phyloP scores from a whole-genome alignment of 2,113 vertebrate genomes.

The Pseudopodoces humilis region DNA sequence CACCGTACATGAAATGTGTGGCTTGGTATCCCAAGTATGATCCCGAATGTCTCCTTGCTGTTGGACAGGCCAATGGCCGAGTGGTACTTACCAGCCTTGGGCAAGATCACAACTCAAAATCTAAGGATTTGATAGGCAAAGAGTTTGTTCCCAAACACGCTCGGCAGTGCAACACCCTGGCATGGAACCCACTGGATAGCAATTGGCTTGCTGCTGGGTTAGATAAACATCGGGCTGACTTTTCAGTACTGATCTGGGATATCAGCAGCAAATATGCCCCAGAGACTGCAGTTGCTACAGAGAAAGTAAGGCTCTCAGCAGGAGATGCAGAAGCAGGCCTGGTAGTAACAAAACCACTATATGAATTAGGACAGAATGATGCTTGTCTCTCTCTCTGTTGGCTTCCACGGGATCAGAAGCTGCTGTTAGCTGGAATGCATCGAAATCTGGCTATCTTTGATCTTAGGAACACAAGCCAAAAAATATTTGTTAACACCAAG shows the following conservation, averaged over 20 bases:
- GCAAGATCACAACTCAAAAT: slow-evolving; percentile 95
- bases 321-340: slow-evolving; percentile 84
- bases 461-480: slow-evolving; percentile 95
- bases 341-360: slow-evolving; percentile 93
- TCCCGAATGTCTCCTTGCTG: slow-evolving; percentile 93
- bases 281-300: slow-evolving; percentile 80
- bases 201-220: slow-evolving; percentile 94
- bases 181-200: slow-evolving; percentile 95
- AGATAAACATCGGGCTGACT: slow-evolving; percentile 96
- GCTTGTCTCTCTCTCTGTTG: slow-evolving; percentile 98
- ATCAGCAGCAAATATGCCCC: slow-evolving; percentile 93
- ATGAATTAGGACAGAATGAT: slow-evolving; percentile 95
- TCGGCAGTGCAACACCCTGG: slow-evolving; percentile 94
- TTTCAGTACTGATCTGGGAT: slow-evolving; percentile 97
- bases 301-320: slow-evolving; percentile 89
- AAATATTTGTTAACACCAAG: slow-evolving; percentile 98
- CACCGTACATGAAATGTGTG: slow-evolving; percentile 98
- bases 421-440: slow-evolving; percentile 96
- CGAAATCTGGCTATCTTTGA: slow-evolving; percentile 96
- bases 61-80: slow-evolving; percentile 96
- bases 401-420: slow-evolving; percentile 94
- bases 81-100: slow-evolving; percentile 96
- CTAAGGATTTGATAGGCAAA: slow-evolving; percentile 92
- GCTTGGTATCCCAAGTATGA: slow-evolving; percentile 98
- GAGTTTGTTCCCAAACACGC: slow-evolving; percentile 99